phyloP scores from a whole-genome alignment of 2,888 invertebrate genomes.

The Temnothorax rugatulus region DNA sequence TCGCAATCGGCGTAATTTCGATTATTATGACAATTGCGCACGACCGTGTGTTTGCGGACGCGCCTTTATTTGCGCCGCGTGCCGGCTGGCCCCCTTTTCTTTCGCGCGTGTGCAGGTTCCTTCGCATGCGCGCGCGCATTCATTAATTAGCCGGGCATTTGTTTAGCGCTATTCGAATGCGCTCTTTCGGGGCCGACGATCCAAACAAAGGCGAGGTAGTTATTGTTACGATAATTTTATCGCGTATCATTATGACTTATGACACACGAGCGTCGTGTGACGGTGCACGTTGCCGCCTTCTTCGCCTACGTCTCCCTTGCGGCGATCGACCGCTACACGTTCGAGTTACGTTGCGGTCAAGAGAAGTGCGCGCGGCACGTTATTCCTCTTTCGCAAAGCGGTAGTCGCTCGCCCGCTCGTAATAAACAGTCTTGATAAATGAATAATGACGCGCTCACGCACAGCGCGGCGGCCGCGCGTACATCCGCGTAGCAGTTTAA shows the following conservation, averaged over 20 bases:
- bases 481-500: slow-evolving; percentile 20
- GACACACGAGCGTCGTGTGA: slow-evolving; percentile 58
- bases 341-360: slow-evolving; percentile 38
- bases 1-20: slow-evolving; percentile 31
- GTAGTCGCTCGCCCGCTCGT: slow-evolving; percentile 38
- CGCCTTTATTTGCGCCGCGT: slow-evolving; percentile 69
- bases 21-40: slow-evolving; percentile 56
- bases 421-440: slow-evolving; percentile 59
- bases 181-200: slow-evolving; percentile 41
- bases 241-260: slow-evolving; percentile 62
- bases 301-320: slow-evolving; percentile 20
- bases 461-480: neutral
- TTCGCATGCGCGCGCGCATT: slow-evolving; percentile 49
- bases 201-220: slow-evolving; percentile 71
- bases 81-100: neutral
- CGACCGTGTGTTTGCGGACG: slow-evolving; percentile 47
- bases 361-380: slow-evolving; percentile 49
- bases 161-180: slow-evolving; percentile 57
- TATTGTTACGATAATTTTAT: slow-evolving; percentile 61
- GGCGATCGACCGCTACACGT: slow-evolving; percentile 19
- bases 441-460: slow-evolving; percentile 63
- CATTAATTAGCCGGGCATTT: slow-evolving; percentile 72
- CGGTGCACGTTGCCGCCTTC: slow-evolving; percentile 45
- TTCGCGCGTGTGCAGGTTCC: neutral
- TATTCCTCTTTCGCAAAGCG: slow-evolving; percentile 52